Evolutionary conservation across 2,797 vertebrate species (phyloP), one percentile per base, ranked within the genome.

Genomic region (Apogon hyalosoma): DNA sequence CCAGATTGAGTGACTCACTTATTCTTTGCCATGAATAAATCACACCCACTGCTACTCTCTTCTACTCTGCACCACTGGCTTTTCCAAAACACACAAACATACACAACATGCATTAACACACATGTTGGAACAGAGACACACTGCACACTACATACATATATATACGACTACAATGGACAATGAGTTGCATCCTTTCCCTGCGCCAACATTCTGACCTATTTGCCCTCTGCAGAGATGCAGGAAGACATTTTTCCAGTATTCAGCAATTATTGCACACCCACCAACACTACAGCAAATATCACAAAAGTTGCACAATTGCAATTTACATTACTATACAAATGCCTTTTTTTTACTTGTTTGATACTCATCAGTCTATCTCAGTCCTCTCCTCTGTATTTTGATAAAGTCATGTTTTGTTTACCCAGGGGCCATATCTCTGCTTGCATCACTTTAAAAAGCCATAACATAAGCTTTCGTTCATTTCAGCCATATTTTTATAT

Each of bases 11-110:
- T 85, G 80, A 90, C 79, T 83, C 78, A 85, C 78, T 87, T 75
- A 75, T 84, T 88, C 63, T 10, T 72, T 33, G 40, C 84, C 82
- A 88, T 91, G 81, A 91, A 91, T 90, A 87, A 88, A 90, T 91
- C 86, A 85, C 85, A 83, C 73, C 64, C 78, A 75, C 76, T 79
- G 65, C 69, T 79, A 68, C 80, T 63, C 73, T 66, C 62, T 59
- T 80, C 62, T 80, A 77, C 53, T 62, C 63, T 85, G 42, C 71
- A 73, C 64, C 54, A 73, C 72, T 72, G 75, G 43, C 61, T 81
- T 72, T 69, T 73, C 46, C 33, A 63, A 63, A 85, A 68, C 47
- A 60, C 52, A 76, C 39, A 14, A 24, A n/a, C 12, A 18, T 15
- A 18, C n/a, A 10, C 19, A 38, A 53, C 46, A 58, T 18, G 58